A percentile compares a stretch with the other conserved stretches of the same genome.
Evolutionary conservation across 2,888 invertebrate species (phyloP).

Genomic region (Mechanitis mazaeus): DNA sequence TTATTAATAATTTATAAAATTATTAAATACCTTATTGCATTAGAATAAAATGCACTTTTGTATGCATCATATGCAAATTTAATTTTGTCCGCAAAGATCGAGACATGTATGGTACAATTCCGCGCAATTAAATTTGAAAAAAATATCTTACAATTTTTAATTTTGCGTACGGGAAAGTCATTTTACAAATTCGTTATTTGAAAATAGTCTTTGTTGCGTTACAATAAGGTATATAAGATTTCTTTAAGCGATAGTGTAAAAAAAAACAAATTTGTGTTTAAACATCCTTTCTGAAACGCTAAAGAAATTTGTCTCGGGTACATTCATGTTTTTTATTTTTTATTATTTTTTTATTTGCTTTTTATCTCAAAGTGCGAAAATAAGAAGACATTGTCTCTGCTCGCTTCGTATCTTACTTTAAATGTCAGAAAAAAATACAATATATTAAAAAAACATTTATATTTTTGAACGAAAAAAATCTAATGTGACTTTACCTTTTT

Average conservation of each 20-base stretch:
- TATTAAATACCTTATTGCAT: constrained; percentile 11
- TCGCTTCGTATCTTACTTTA: constrained; percentile 6
- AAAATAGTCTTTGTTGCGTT: constrained; percentile 16
- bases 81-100: constrained; percentile 40
- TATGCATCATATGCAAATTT: constrained; percentile 16
- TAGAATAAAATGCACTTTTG: constrained; percentile 10
- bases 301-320: constrained; percentile 68
- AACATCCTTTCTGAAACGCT: constrained; percentile 53
- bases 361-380: constrained; percentile 52
- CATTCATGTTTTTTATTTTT: constrained; percentile 42
- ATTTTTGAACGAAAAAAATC: too few species aligned
- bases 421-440: too few species aligned
- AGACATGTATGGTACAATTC: constrained; percentile 68
- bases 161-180: constrained; percentile 19
- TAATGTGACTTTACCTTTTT: too few species aligned
- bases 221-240: constrained; percentile 13
- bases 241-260: constrained; percentile 6
- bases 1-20: neutral
- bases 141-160: constrained; percentile 31
- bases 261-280: constrained; percentile 26
- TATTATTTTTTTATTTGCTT: constrained; percentile 34
- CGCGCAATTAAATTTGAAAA: constrained; percentile 63
- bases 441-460: too few species aligned
- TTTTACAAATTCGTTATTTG: constrained; percentile 3
- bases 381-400: constrained; percentile 66